phyloP scores from a whole-genome alignment of 1,140 invertebrate genomes.

The Drosophila leontia region DNA sequence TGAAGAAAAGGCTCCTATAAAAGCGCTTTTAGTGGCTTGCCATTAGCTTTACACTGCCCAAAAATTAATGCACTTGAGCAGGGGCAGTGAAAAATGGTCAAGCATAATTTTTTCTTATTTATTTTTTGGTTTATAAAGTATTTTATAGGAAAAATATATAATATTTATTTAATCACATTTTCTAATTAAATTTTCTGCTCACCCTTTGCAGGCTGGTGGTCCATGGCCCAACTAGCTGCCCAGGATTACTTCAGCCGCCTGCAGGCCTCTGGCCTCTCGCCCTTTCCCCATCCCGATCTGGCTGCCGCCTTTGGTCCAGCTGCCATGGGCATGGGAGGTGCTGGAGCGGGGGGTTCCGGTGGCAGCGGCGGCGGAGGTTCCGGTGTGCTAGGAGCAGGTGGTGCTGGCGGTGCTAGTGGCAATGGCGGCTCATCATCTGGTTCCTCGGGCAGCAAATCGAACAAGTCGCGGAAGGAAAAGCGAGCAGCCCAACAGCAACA shows the following conservation, averaged over 20 bases:
- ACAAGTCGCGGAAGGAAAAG: constrained; percentile 81
- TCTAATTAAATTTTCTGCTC: background rate
- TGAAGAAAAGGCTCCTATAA: constrained; percentile 75
- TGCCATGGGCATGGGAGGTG: constrained; percentile 86
- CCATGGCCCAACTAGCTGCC: constrained; percentile 93
- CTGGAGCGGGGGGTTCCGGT: constrained; percentile 48
- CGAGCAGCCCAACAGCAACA: constrained; percentile 73
- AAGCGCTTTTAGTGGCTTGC: constrained; percentile 24
- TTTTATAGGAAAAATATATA: background rate
- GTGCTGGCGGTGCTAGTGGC: constrained; percentile 72
- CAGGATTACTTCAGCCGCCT: constrained; percentile 93
- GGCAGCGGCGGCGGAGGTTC: constrained; percentile 77
- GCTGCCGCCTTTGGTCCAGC: constrained; percentile 82
- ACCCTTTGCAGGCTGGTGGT: constrained; percentile 91
- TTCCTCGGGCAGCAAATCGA: constrained; percentile 74
- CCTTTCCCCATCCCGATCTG: constrained; percentile 86
- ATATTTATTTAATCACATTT: background rate
- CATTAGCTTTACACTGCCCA: constrained; percentile 58
- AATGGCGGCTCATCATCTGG: constrained; percentile 43
- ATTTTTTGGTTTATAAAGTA: background rate
- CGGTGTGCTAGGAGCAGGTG: constrained; percentile 53
- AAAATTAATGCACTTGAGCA: background rate
- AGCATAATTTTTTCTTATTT: constrained; percentile 19
- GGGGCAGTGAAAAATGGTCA: constrained; percentile 34
- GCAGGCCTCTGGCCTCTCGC: constrained; percentile 90